Percentiles rank a stretch among this genome's conserved stretches.
Evolutionary conservation across 2,888 invertebrate species (phyloP).

Genomic region (Lepidonotus clava): DNA sequence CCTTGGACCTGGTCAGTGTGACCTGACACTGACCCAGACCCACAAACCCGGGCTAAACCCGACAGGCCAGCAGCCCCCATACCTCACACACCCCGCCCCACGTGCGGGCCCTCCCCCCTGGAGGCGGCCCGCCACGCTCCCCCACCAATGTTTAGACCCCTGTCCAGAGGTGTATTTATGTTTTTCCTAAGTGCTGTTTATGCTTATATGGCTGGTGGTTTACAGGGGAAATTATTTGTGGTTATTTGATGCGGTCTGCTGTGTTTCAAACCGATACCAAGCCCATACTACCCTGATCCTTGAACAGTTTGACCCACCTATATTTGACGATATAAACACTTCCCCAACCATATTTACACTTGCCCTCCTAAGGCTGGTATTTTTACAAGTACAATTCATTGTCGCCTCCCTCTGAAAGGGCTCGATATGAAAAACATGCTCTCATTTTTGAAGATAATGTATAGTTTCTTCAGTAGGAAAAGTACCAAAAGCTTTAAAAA

Average conservation of each 20-base stretch:
- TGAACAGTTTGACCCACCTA: neutral
- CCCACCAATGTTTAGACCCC: no score
- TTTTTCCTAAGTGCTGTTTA: slow-evolving; percentile 15
- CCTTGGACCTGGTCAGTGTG: neutral
- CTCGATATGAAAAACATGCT: no score
- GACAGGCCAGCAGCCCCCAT: neutral
- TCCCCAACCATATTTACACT: neutral
- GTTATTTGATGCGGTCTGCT: neutral
- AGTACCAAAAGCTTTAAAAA: no score
- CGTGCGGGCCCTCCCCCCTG: no score
- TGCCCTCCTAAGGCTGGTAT: neutral
- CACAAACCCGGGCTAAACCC: neutral
- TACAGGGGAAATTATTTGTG: neutral
- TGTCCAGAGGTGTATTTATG: no score
- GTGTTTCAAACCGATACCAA: neutral
- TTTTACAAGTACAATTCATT: neutral
- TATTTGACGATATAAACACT: neutral
- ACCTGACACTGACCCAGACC: slow-evolving; percentile 18
- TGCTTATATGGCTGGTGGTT: neutral
- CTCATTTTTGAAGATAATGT: no score
- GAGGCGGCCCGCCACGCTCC: no score
- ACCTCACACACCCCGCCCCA: neutral
- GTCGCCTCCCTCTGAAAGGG: no score
- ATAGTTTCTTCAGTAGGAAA: no score
- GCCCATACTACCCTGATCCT: neutral